A percentile compares a stretch with the other conserved stretches of the same genome.
phyloP scores from a whole-genome alignment of 2,113 vertebrate genomes.

The Oxyruncus cristatus region DNA sequence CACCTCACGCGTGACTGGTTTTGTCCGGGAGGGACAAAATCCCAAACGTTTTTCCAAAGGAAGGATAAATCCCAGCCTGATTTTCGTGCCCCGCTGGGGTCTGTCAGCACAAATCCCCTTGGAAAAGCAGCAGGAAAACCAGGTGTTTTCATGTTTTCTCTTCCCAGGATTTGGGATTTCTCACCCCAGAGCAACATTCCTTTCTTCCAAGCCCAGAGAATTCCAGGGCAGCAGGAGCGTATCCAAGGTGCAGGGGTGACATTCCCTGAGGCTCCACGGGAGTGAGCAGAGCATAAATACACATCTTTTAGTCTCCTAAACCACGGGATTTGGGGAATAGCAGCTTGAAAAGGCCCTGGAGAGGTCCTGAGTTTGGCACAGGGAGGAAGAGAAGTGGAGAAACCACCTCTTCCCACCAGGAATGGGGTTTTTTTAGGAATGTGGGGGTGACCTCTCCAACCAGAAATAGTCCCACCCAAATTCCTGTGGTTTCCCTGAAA shows the following conservation, averaged over 20 bases:
- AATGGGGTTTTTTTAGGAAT: not conserved
- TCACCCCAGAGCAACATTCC: rapidly evolving
- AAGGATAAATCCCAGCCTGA: not conserved
- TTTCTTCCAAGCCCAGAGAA: not conserved
- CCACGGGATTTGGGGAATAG: not conserved
- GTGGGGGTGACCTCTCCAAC: not conserved
- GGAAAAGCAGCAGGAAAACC: not conserved
- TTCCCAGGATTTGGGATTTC: not conserved
- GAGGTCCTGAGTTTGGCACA: not conserved
- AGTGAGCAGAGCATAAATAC: not conserved
- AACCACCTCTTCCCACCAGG: not conserved
- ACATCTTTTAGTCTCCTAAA: not conserved
- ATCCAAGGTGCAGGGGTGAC: not conserved
- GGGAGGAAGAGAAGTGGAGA: not conserved
- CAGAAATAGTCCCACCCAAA: not conserved
- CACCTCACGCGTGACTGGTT: not conserved
- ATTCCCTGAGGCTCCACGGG: not conserved
- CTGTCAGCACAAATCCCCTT: not conserved
- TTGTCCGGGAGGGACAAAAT: not conserved
- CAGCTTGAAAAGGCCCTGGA: not conserved
- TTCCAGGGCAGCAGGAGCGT: not conserved
- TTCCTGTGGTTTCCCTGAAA: not conserved
- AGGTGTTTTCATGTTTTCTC: not conserved
- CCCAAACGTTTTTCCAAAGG: not conserved
- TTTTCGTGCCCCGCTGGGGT: not conserved